Percentiles rank a stretch among this genome's conserved stretches.
Evolutionary conservation across 2,888 invertebrate genomes (phyloP).

Genomic region (Parnassius smintheus): DNA sequence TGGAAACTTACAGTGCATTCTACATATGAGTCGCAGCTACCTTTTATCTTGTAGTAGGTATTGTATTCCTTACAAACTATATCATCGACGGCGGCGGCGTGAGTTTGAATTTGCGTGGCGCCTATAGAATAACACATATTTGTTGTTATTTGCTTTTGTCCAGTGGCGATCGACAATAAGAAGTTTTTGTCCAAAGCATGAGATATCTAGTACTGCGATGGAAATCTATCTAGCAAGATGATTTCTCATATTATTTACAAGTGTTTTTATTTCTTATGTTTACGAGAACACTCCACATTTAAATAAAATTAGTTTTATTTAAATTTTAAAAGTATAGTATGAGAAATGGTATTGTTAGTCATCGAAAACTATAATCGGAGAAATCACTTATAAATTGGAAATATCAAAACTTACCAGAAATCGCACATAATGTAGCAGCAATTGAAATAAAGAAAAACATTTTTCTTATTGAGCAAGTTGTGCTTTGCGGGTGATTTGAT

Average conservation of each 20-base stretch:
- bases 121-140: neutral
- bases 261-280: too few relatives aligned
- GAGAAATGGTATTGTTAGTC: too few relatives aligned
- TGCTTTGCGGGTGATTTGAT: neutral
- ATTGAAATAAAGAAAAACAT: constrained; percentile 1
- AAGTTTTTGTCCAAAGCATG: too few relatives aligned
- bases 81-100: neutral
- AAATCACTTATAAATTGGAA: neutral
- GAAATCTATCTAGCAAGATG: neutral
- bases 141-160: too few relatives aligned
- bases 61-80: constrained; percentile 17
- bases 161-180: too few relatives aligned
- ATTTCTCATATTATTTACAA: too few relatives aligned
- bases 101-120: neutral
- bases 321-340: too few relatives aligned
- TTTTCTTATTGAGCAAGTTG: neutral
- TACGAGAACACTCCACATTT: too few relatives aligned
- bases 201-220: too few relatives aligned
- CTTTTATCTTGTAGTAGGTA: constrained; percentile 81
- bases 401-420: constrained; percentile 24
- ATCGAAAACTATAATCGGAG: too few relatives aligned
- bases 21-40: constrained; percentile 86
- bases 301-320: too few relatives aligned
- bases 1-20: constrained; percentile 78
- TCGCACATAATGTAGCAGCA: constrained; percentile 8